Evolutionary conservation across 2,888 invertebrate species (phyloP), one percentile per base, ranked within the genome.

Genomic region (Euplexia lucipara): DNA sequence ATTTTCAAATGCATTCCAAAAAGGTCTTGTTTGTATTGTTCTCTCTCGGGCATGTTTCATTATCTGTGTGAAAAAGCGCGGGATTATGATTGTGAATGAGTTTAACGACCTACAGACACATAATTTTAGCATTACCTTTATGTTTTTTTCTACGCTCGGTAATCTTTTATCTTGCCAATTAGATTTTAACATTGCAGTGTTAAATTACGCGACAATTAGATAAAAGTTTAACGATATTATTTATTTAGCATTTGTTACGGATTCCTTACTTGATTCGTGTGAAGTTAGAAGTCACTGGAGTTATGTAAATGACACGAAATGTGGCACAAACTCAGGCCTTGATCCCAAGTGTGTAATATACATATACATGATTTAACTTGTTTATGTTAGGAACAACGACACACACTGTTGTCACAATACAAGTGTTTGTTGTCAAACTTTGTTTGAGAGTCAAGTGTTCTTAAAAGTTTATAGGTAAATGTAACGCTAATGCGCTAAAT

Each of bases 231-330:
- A 41, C 35, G 22, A 44, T 45, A 39, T 52, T 66, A 39, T 56
- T 41, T 62, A 44, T 62, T 78, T 65, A 16, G 44, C 34, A 44
- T 42, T 44, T 32, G 37, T 72, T 56, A 68, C 22, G 48, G 44
- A 12, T 42, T 53, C 9, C 18, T 18, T 37, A 34, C 22, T 49
- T 58, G 26, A 14, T 49, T 39, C n/a, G 39, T 56, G 76, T 52
- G 54, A 26, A 56, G 35, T 54, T 56, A 52, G 39, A 64, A 64
- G 56, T 67, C 47, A 49, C 47, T 9, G 18, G n/a, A 69, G 58
- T 76, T 75, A 75, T 64, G 70, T 64, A 58, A 75, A 78, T 63
- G 26, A 58, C 44, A 32, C 20, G n/a, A 54, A 53, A 61, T 61
- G 34, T 73, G 16, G 47, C 32, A 56, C 51, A 47, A 60, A 64